Evolutionary conservation across 2,888 invertebrate genomes (phyloP).

Genomic region (Parascotia fuliginaria): DNA sequence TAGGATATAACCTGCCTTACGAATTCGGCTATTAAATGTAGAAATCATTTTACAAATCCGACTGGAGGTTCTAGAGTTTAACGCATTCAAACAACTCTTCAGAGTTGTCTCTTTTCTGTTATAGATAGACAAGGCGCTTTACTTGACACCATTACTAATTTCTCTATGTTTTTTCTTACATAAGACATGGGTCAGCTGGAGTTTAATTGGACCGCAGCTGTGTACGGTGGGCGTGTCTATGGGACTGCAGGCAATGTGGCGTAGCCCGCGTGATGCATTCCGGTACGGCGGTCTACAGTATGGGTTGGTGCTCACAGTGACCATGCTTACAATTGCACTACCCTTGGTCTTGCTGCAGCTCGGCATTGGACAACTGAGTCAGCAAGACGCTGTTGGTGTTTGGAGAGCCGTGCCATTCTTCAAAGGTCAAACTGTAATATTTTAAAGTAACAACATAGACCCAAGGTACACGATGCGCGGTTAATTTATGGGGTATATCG

Average conservation of each 20-base stretch:
- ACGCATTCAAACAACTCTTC: no score
- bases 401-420: slow-evolving; percentile 89
- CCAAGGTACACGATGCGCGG: no score
- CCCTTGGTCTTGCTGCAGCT: slow-evolving; percentile 87
- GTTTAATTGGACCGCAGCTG: slow-evolving; percentile 58
- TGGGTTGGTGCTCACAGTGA: slow-evolving; percentile 77
- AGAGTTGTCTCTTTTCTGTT: no score
- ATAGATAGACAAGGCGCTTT: not conserved
- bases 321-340: slow-evolving; percentile 80
- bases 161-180: no score
- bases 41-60: no score
- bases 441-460: no score
- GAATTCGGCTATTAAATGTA: no score
- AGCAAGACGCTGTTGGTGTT: slow-evolving; percentile 87
- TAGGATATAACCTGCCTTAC: no score
- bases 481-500: no score
- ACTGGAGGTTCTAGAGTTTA: no score
- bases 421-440: slow-evolving; percentile 73
- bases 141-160: not conserved
- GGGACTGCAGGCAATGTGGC: slow-evolving; percentile 85
- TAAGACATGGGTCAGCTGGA: slow-evolving; percentile 63
- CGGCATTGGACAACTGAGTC: slow-evolving; percentile 87
- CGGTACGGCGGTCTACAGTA: slow-evolving; percentile 82
- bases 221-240: slow-evolving; percentile 85
- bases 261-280: slow-evolving; percentile 85